Evolutionary conservation across 2,888 invertebrate species (phyloP).

Genomic region (Ennomos quercinarius): DNA sequence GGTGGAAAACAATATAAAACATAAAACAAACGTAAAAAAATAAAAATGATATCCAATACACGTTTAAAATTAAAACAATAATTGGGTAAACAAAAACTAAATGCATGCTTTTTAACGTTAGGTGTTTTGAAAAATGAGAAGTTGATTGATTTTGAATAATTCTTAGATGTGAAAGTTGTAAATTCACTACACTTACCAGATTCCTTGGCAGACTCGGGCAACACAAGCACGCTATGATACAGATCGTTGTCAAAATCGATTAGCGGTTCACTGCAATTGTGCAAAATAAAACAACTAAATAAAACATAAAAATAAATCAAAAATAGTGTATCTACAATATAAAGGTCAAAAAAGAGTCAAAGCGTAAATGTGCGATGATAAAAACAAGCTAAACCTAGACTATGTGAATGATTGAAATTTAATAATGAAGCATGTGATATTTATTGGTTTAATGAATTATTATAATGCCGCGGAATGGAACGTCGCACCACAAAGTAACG

Average conservation of each 20-base stretch:
- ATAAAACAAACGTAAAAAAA: conserved; percentile 16
- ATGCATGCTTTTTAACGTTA: too few relatives aligned
- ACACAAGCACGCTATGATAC: conserved; percentile 74
- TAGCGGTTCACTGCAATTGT: conserved; percentile 73
- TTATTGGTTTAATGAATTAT: too few relatives aligned
- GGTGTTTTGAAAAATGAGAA: too few relatives aligned
- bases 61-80: conserved; percentile 8
- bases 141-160: too few relatives aligned
- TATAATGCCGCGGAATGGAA: too few relatives aligned
- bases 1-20: conserved; percentile 15
- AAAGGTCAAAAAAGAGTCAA: conserved; percentile 3
- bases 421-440: too few relatives aligned
- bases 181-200: conserved; percentile 60
- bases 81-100: neutral
- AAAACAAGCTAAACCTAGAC: neutral
- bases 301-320: conserved; percentile 23
- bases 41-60: neutral
- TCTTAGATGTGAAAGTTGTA: too few relatives aligned
- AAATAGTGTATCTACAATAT: neutral
- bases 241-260: conserved; percentile 81
- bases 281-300: conserved; percentile 42
- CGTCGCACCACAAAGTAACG: too few relatives aligned
- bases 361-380: conserved; percentile 18
- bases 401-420: too few relatives aligned
- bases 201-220: conserved; percentile 76